phyloP scores from a whole-genome alignment of 2,797 vertebrate species.

The Siniperca scherzeri region DNA sequence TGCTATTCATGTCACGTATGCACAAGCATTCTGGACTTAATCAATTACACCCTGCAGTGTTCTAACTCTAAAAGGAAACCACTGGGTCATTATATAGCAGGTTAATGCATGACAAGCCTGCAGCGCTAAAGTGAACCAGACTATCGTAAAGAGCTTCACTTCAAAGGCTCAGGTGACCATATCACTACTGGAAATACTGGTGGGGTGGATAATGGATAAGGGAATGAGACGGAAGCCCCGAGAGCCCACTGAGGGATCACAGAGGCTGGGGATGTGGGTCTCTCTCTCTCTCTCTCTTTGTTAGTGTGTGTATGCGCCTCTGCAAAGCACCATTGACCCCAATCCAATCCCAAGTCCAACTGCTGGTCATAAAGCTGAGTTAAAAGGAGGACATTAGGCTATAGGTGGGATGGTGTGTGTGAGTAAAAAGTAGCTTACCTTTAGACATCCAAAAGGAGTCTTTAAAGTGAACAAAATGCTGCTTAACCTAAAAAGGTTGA shows the following conservation, averaged over 20 bases:
- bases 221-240: neutral
- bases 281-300: neutral
- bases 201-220: constrained; percentile 15
- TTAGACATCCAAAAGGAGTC: neutral
- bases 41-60: constrained; percentile 5
- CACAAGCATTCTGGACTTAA: constrained; percentile 4
- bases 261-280: constrained; percentile 9
- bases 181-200: constrained; percentile 40
- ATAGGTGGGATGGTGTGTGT: neutral
- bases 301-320: constrained; percentile 17
- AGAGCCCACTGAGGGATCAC: constrained; percentile 31
- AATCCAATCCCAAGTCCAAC: constrained; percentile 61
- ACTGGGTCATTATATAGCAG: constrained; percentile 16
- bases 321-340: constrained; percentile 56
- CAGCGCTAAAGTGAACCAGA: constrained; percentile 11
- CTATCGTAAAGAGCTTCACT: constrained; percentile 42
- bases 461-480: constrained; percentile 4
- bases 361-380: constrained; percentile 33
- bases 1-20: neutral
- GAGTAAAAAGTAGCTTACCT: constrained; percentile 17
- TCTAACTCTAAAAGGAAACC: constrained; percentile 23
- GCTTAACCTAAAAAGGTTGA: neutral
- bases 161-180: constrained; percentile 54
- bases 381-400: constrained; percentile 19
- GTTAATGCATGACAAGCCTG: constrained; percentile 32